phyloP scores from a whole-genome alignment of 2,888 invertebrate species.

The Nineta flava region DNA sequence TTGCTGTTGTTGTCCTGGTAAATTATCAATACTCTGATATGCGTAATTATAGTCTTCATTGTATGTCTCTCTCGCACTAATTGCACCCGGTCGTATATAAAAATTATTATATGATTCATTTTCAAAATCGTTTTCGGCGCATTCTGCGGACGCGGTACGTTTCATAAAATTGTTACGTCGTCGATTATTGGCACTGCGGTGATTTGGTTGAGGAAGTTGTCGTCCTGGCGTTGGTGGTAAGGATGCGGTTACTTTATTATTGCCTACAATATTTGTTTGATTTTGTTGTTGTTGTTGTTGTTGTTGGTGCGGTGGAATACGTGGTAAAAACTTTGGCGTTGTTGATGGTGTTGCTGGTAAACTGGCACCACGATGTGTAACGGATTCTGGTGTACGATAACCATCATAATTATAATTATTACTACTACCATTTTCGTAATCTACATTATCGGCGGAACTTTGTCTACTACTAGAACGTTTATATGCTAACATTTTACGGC shows the following conservation, averaged over 20 bases:
- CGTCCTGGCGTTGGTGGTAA: constrained; percentile 37
- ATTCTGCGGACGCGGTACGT: constrained; percentile 27
- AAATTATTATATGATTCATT: constrained; percentile 27
- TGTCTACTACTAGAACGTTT: constrained; percentile 24
- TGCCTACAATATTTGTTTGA: constrained; percentile 10
- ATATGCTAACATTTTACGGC: constrained; percentile 26
- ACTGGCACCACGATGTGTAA: constrained; percentile 25
- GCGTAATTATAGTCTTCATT: constrained; percentile 57
- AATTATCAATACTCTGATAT: constrained; percentile 50
- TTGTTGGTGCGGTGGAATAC: constrained; percentile 23
- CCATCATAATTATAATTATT: constrained; percentile 15
- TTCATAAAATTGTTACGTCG: constrained; percentile 22
- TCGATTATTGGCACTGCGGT: constrained; percentile 23
- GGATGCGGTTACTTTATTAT: constrained; percentile 21
- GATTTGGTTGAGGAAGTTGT: constrained; percentile 31
- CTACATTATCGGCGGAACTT: constrained; percentile 22
- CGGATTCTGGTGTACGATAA: constrained; percentile 21
- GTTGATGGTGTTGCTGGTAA: constrained; percentile 29
- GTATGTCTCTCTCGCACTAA: constrained; percentile 30
- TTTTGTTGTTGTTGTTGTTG: constrained; percentile 22
- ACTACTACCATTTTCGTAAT: constrained; percentile 9
- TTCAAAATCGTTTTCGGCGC: constrained; percentile 19
- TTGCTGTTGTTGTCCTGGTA: constrained; percentile 25
- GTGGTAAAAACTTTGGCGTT: constrained; percentile 22
- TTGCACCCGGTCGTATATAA: constrained; percentile 24